These are phyloP conservation scores for Folsomia candida DNA, from an alignment of 2,888 invertebrate species.

Conservation along the genomic window DNA sequence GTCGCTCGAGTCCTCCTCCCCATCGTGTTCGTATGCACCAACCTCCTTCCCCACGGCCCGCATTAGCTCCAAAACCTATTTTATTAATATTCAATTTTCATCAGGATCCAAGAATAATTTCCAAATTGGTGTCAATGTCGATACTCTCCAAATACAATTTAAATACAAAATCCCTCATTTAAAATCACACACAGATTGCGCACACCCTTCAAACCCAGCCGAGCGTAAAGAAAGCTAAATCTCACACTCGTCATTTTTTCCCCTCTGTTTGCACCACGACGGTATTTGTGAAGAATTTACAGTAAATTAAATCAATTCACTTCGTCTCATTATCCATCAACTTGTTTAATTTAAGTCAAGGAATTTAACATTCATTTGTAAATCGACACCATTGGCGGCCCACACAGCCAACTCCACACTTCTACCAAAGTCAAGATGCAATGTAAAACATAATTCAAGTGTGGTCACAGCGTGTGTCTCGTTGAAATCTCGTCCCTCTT, in stretches of 20 bases:
- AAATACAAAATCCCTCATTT: background rate
- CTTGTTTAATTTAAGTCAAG: no score
- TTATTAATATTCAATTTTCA: constrained; percentile 39
- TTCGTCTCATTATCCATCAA: background rate
- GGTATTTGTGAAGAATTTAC: no score
- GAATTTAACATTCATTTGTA: no score
- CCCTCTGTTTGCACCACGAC: no score
- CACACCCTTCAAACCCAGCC: background rate
- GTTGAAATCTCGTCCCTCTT: no score
- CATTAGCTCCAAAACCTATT: constrained; percentile 74
- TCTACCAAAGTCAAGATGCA: no score
- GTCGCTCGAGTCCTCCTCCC: constrained; percentile 64
- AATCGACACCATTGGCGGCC: no score
- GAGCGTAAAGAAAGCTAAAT: background rate
- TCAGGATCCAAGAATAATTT: background rate
- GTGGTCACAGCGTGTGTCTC: no score
- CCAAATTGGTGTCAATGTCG: background rate
- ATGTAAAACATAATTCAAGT: no score
- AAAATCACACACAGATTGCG: background rate
- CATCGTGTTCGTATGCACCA: constrained; percentile 53
- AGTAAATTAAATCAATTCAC: background rate
- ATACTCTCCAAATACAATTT: background rate
- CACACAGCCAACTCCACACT: no score
- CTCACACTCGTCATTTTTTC: no score
- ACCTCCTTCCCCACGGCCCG: constrained; percentile 56